These are phyloP conservation scores for Thamnophis elegans DNA, from an alignment of 2,797 vertebrate genomes.

Conservation along the genomic window DNA sequence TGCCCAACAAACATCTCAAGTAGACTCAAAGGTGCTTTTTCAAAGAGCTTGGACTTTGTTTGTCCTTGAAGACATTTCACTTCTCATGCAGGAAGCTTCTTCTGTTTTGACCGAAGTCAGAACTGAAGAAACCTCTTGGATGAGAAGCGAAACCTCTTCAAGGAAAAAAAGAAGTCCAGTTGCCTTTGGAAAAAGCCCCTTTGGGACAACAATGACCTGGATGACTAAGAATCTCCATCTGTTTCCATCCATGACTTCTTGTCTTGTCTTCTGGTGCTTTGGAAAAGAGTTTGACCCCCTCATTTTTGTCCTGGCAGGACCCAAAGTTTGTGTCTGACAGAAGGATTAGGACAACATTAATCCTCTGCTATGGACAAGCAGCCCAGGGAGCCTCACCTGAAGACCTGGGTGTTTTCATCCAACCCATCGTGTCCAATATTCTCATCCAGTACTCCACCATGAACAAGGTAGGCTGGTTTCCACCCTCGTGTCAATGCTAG, in stretches of 20 bases:
- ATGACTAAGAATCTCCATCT: no score
- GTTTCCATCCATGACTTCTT: no score
- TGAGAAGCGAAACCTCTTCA: no score
- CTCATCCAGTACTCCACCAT: background rate
- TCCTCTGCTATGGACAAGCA: no score
- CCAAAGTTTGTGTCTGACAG: background rate
- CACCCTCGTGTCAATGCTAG: background rate
- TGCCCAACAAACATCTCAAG: background rate
- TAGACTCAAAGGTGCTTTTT: background rate
- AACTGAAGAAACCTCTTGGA: background rate
- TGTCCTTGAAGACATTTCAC: background rate
- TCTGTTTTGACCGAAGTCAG: background rate
- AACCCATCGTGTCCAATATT: background rate
- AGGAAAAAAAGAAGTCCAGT: no score
- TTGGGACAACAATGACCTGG: no score
- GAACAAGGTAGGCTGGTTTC: background rate
- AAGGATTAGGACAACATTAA: no score
- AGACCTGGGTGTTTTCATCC: accelerated
- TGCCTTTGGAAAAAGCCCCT: no score
- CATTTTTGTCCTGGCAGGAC: background rate
- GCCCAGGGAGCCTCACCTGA: background rate
- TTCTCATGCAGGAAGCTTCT: background rate
- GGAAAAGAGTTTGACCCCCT: no score
- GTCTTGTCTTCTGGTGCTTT: no score
- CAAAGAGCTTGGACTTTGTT: background rate